Evolutionary conservation across 2,113 vertebrate species (phyloP).

Genomic region (Chionis minor): DNA sequence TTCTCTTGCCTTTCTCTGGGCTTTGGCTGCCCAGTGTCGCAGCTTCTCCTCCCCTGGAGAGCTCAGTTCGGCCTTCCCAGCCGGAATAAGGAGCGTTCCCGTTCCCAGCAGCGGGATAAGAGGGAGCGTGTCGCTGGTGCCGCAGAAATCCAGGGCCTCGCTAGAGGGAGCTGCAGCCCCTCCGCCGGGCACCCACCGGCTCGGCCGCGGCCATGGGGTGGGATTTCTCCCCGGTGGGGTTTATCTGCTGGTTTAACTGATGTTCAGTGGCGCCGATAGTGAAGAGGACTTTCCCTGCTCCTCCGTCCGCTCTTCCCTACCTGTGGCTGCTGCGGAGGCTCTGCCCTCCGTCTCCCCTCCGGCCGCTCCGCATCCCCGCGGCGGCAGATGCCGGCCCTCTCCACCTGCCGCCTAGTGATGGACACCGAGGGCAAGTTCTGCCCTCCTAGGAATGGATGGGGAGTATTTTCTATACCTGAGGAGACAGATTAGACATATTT

Average conservation of each 20-base stretch:
- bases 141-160: not conserved
- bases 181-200: not conserved
- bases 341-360: not conserved
- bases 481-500: accelerated
- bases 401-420: accelerated
- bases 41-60: not conserved
- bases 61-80: accelerated
- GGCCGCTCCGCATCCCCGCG: not conserved
- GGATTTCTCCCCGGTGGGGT: accelerated
- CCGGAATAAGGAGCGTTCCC: accelerated
- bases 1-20: accelerated
- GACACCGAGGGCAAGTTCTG: not conserved
- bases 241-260: accelerated
- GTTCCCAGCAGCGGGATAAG: accelerated
- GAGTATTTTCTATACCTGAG: not conserved
- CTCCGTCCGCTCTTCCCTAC: too few species aligned
- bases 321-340: too few species aligned
- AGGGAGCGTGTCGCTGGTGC: accelerated
- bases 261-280: accelerated
- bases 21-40: not conserved
- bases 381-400: not conserved
- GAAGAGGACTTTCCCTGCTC: accelerated
- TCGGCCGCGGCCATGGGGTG: too few species aligned
- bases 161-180: constrained; percentile 55
- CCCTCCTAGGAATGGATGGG: accelerated